Conservation (phyloP, 2,113 vertebrate genomes). For the Coptodon rendalli region DNA sequence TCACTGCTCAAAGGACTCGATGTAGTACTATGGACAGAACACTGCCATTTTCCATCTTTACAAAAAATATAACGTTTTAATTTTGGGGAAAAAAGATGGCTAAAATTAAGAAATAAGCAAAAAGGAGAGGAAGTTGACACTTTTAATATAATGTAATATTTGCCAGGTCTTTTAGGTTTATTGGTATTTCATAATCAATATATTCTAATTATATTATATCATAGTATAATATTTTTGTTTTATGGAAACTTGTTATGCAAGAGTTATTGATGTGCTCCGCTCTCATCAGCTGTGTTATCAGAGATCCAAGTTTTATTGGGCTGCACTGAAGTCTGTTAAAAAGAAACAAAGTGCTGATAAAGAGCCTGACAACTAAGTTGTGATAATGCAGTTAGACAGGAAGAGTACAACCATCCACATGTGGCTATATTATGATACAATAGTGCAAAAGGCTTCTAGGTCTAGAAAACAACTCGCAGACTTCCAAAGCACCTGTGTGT, state of each 20-base stretch:
- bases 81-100: fast-evolving
- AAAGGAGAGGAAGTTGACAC: background rate
- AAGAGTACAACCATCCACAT: background rate
- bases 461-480: background rate
- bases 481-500: fast-evolving
- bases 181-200: background rate
- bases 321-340: background rate
- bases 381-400: background rate
- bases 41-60: background rate
- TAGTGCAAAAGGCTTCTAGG: background rate
- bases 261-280: background rate
- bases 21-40: background rate
- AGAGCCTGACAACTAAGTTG: background rate
- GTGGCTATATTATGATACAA: background rate
- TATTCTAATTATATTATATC: background rate
- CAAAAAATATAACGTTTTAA: background rate
- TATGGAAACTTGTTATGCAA: background rate
- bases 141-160: background rate
- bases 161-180: background rate
- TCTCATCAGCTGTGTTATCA: background rate
- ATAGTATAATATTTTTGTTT: background rate
- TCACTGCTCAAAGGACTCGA: background rate
- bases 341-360: background rate
- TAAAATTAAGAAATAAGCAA: background rate
- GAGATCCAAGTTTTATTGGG: background rate